Base-by-base conservation (phyloP, 23 tunicate genomes). In the Oikopleura dioica region DNA sequence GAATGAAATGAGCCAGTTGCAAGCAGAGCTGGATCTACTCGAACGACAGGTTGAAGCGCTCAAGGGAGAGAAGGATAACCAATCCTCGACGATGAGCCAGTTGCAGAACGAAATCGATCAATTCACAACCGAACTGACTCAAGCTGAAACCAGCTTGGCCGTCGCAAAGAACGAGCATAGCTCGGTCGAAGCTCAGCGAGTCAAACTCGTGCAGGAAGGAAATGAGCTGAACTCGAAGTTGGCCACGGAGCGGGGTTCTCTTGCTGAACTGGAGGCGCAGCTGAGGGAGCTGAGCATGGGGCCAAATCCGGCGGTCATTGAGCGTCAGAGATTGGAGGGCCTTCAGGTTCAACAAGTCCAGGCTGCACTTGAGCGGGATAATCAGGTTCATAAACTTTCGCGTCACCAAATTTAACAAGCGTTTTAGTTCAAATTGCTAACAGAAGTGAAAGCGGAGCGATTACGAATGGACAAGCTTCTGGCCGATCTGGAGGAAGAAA, bases 121-220 rank as follows among this genome's bases (percentile, higher is more conserved):
- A 63, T 12, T 12, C 33, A 63, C 72, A 63, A 63, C 16, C 16
- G 32, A 12, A 12, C 26, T 63, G 33, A 63, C 33, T 4, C 30
- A 63, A 63, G 2, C 26, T 24, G 72, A 63, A 28, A 12, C 72
- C 33, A 31, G 26, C 4, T 12, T 31, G 26, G 29, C 72, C 72
- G 26, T 2, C 2, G 4, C 29, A 2, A 24, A 31, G 26, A 63
- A 63, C 26, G 30, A 63, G 33, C 33, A 12, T 23, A 63, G 33
- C 33, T 63, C 72, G 72, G 30, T 63, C 29, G 72, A 63, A 21
- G 26, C 29, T 5, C 72, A 63, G 33, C 16, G 26, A 63, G 26
- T 63, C 30, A 63, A 63, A 63, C 72, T 63, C 33, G 72, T 63
- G 4, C 72, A 63, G 33, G 72, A 63, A 63, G 72, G 72, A 63